These are phyloP conservation scores for Drosophila gunungcola DNA, from an alignment of 1,140 invertebrate species.

Conservation along the genomic window DNA sequence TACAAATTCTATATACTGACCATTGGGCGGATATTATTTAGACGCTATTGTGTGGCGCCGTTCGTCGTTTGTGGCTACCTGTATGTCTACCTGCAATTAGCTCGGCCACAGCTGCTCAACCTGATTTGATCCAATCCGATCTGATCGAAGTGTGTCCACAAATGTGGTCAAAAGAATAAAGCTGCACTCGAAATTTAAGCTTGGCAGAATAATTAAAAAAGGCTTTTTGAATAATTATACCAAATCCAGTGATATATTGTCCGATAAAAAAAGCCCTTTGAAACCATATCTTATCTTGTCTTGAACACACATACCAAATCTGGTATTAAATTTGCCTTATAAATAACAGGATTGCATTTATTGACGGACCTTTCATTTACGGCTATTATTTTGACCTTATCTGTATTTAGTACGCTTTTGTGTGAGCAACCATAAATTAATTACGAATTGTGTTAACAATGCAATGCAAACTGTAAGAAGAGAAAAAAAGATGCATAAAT, in stretches of 20 bases:
- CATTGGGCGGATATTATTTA: constrained; percentile 82
- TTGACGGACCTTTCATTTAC: not conserved
- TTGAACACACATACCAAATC: not conserved
- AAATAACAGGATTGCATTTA: not conserved
- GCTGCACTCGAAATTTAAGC: not conserved
- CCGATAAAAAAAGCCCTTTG: too few species aligned
- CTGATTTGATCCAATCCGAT: constrained; percentile 9
- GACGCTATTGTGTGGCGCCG: constrained; percentile 79
- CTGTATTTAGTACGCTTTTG: constrained; percentile 5
- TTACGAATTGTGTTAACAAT: constrained; percentile 74
- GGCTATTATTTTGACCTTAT: constrained; percentile 18
- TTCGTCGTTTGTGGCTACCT: constrained; percentile 22
- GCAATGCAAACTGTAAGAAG: constrained; percentile 44
- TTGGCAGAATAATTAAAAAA: not conserved
- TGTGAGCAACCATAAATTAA: constrained; percentile 64
- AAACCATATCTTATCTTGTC: not conserved
- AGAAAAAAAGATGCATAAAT: constrained; percentile 59
- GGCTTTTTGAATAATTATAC: not conserved
- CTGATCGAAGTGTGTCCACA: constrained; percentile 21
- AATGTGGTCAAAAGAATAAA: constrained; percentile 1
- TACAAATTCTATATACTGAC: constrained; percentile 45
- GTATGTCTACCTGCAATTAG: constrained; percentile 70
- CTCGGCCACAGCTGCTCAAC: constrained; percentile 63
- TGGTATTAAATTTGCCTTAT: not conserved
- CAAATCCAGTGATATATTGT: not conserved